Conservation (phyloP, 2,113 vertebrate species). For the Eudyptes chrysolophus region DNA sequence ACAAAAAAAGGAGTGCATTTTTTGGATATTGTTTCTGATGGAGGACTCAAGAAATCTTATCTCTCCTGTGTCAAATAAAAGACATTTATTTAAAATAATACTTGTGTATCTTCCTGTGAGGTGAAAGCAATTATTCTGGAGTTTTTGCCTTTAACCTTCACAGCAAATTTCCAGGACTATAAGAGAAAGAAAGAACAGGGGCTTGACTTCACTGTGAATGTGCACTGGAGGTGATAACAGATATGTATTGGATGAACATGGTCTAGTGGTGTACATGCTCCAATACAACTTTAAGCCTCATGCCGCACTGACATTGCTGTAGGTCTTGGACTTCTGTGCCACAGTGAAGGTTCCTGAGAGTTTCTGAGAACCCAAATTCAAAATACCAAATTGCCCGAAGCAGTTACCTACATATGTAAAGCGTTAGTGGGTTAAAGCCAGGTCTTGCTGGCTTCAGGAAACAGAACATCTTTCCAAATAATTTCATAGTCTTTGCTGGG, state of each 20-base stretch:
- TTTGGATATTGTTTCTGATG: not conserved
- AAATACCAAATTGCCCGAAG: not conserved
- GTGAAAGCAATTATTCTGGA: not conserved
- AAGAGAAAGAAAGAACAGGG: not conserved
- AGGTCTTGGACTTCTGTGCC: not conserved
- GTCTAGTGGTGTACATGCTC: rapidly evolving
- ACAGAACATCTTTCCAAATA: not conserved
- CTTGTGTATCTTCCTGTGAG: not conserved
- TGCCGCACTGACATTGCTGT: not conserved
- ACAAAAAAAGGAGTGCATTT: not conserved
- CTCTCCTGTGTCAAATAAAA: not conserved
- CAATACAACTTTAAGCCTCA: not conserved
- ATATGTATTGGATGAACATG: not conserved
- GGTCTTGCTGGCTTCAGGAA: not conserved
- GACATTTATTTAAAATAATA: not conserved
- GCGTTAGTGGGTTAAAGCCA: not conserved
- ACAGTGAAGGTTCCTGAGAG: not conserved
- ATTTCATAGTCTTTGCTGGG: not conserved
- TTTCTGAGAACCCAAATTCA: not conserved
- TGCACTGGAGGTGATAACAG: not conserved
- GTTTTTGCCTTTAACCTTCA: not conserved
- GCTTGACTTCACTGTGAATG: not conserved
- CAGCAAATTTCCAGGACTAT: not conserved
- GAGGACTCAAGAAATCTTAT: not conserved
- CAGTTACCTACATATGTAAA: not conserved